Percentiles rank a stretch among this genome's conserved stretches.
phyloP scores from a whole-genome alignment of 2,888 invertebrate species.

The Ophion ellenae region DNA sequence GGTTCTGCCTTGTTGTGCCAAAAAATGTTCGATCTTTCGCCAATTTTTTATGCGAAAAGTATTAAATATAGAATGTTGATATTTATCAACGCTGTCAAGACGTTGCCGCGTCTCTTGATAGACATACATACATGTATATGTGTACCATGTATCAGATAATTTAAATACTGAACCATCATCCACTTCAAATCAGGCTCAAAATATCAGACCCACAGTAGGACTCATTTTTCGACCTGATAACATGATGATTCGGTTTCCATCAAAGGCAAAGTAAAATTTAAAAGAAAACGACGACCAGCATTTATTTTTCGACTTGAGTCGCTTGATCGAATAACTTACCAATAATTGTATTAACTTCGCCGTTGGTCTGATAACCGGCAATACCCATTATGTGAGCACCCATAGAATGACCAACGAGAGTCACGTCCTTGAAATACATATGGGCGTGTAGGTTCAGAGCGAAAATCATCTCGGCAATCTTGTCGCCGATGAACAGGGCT shows the following conservation, averaged over 20 bases:
- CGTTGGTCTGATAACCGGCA: neutral
- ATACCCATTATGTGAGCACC: slow-evolving; percentile 50
- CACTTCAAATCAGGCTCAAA: too few relatives aligned
- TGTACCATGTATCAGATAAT: too few relatives aligned
- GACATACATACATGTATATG: too few relatives aligned
- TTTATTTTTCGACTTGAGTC: neutral
- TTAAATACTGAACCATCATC: too few relatives aligned
- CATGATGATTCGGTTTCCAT: neutral
- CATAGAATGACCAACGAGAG: slow-evolving; percentile 35
- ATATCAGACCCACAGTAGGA: too few relatives aligned
- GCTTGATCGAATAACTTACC: slow-evolving; percentile 4
- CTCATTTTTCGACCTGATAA: too few relatives aligned
- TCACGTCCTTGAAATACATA: neutral
- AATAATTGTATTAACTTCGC: neutral
- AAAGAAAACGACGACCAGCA: neutral
- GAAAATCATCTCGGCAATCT: slow-evolving; percentile 24
- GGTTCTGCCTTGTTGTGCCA: too few relatives aligned
- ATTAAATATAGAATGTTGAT: too few relatives aligned
- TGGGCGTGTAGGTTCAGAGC: neutral
- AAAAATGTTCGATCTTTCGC: too few relatives aligned
- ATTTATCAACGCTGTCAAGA: too few relatives aligned
- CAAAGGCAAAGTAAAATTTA: neutral
- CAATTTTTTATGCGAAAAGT: too few relatives aligned
- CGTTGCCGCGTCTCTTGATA: too few relatives aligned
- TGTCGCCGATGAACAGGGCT: neutral